Evolutionary conservation across 2,888 invertebrate genomes (phyloP), one percentile per base, ranked within the genome.

Genomic region (Himalopsyche tibetana): DNA sequence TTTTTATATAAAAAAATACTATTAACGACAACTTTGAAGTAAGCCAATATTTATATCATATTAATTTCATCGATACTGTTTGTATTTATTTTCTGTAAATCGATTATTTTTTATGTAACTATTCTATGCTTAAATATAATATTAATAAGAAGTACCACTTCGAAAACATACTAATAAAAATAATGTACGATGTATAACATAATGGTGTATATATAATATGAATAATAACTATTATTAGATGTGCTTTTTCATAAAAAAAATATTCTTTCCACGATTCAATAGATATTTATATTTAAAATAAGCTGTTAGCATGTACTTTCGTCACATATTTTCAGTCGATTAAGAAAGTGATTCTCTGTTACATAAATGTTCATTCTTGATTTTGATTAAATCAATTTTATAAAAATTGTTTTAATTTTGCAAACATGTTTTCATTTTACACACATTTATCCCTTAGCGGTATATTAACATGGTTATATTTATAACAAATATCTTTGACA

Each of bases 311-410:
- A 19, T 74, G 74, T 74, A 74, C 36, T 74, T 74, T 74, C 74
- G 74, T 74, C 74, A 74, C 36, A 74, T 74, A 74, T 74, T 74
- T 74, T 74, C 74, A 74, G 74, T 74, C 38, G 36, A 74, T 36
- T 74, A 74, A 74, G 45, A 63, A 82, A 82, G 74, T 85, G 82
- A 55, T 82, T 85, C 80, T 85, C 45, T 19, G 55, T 55, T 82
- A 85, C 36, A 42, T 36, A 82, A 55, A 85, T 85, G 82, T 85
- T 85, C 79, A 85, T 83, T 69, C 80, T 82, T 85, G 85, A 51
- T 83, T 83, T 83, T 80, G 63, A 85, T 85, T 83, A 85, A 85
- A 85, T 56, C 85, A 80, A 79, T 85, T 85, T 85, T 85, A 55
- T 74, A 51, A 85, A 84, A 81, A 55, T 82, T 69, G 55, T 82